phyloP scores from a whole-genome alignment of 37 sponge, comb jelly and placozoan genomes.

The Ianthella basta region DNA sequence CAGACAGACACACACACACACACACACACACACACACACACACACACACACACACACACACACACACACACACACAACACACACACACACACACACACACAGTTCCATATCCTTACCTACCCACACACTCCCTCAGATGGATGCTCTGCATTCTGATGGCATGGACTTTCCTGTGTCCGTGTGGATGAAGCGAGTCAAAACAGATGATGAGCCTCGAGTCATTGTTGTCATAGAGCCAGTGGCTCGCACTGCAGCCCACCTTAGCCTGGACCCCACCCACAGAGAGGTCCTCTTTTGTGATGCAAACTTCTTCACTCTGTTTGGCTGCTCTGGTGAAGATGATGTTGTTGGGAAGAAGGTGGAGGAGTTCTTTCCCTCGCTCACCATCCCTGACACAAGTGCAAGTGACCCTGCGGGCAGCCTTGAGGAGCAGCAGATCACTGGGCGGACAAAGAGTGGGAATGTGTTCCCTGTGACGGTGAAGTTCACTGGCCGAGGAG shows the following conservation, averaged over 20 bases:
- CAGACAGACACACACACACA: too few species aligned
- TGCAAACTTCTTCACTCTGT: conserved; percentile 70
- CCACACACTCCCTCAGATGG: conserved; percentile 60
- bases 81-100: conserved; percentile 9
- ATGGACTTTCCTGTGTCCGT: conserved; percentile 87
- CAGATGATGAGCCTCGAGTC: conserved; percentile 42
- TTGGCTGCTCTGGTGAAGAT: conserved; percentile 51
- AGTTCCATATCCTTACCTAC: neutral
- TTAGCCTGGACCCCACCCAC: conserved; percentile 51
- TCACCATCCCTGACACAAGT: conserved; percentile 40
- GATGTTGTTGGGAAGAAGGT: conserved; percentile 63
- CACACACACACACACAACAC: conserved; percentile 6
- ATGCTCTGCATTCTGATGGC: conserved; percentile 78
- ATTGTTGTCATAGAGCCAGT: conserved; percentile 94
- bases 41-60: neutral
- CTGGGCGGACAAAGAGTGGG: conserved; percentile 68
- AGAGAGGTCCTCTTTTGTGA: conserved; percentile 58
- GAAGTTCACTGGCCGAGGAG: conserved; percentile 42
- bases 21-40: too few species aligned
- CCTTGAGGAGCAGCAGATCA: conserved; percentile 33
- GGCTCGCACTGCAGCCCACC: conserved; percentile 61
- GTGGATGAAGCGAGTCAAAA: conserved; percentile 86
- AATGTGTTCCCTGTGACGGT: conserved; percentile 78
- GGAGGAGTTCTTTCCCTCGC: conserved; percentile 71
- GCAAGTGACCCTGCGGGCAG: neutral